Percentiles rank a stretch among this genome's conserved stretches.
phyloP scores from a whole-genome alignment of 2,888 invertebrate genomes.

The Callyntrura guangdongensis region DNA sequence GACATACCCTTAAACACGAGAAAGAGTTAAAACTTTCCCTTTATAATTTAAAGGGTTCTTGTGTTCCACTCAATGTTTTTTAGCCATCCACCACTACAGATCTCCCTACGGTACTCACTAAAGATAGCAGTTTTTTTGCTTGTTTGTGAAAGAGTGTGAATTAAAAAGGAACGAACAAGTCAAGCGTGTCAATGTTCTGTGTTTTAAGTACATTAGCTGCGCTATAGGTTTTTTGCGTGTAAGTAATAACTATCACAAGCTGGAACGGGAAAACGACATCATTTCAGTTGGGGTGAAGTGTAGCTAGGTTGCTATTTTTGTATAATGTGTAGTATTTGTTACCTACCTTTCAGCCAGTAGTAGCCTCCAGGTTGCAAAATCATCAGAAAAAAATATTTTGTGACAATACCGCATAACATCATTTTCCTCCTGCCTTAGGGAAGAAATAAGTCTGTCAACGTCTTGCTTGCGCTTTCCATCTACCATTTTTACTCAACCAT shows the following conservation, averaged over 20 bases:
- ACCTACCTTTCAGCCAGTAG: background rate
- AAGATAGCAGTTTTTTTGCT: background rate
- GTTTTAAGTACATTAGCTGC: slow-evolving; percentile 8
- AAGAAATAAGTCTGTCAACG: slow-evolving; percentile 18
- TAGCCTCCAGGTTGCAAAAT: slow-evolving; percentile 33
- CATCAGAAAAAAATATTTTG: background rate
- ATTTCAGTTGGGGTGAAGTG: background rate
- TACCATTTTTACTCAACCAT: background rate
- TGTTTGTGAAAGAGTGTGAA: slow-evolving; percentile 35
- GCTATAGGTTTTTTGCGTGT: background rate
- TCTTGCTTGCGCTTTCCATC: background rate
- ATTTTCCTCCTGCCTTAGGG: slow-evolving; percentile 38
- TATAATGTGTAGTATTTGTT: background rate
- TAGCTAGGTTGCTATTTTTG: background rate
- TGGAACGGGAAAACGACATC: background rate
- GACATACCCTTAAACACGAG: no score
- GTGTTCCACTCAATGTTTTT: slow-evolving; percentile 31
- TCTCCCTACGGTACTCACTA: slow-evolving; percentile 4
- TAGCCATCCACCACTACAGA: no score
- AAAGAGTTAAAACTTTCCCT: slow-evolving; percentile 54
- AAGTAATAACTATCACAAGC: background rate
- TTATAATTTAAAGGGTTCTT: slow-evolving; percentile 54
- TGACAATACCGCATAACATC: background rate
- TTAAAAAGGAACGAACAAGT: slow-evolving; percentile 24
- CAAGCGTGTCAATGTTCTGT: slow-evolving; percentile 11